phyloP scores from a whole-genome alignment of 2,888 invertebrate species.

The Apomyelois bistriatella region DNA sequence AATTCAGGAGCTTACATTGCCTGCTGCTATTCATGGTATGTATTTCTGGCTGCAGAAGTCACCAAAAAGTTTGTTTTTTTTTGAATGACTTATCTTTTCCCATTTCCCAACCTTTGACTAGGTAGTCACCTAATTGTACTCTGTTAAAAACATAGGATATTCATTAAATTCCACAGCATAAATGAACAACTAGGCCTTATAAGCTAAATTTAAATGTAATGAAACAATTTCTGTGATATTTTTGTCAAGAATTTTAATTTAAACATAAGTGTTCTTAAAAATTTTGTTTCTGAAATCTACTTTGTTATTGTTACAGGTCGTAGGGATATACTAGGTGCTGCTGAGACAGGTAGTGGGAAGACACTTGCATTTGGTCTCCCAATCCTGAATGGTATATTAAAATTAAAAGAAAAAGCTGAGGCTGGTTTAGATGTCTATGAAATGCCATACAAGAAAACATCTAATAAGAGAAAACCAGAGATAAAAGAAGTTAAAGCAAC shows the following conservation, averaged over 20 bases:
- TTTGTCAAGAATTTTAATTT: too few species aligned
- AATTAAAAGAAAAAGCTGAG: slow-evolving; percentile 77
- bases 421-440: slow-evolving; percentile 60
- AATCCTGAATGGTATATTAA: slow-evolving; percentile 91
- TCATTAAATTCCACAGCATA: too few species aligned
- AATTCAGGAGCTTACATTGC: slow-evolving; percentile 91
- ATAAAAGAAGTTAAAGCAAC: slow-evolving; percentile 20
- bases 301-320: slow-evolving; percentile 65
- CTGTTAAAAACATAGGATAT: too few species aligned
- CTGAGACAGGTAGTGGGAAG: slow-evolving; percentile 99
- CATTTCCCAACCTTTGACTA: too few species aligned
- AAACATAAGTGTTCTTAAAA: too few species aligned
- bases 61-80: too few species aligned
- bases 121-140: too few species aligned
- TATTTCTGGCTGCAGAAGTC: not conserved
- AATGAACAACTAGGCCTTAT: too few species aligned
- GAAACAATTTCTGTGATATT: too few species aligned
- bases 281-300: not conserved
- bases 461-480: slow-evolving; percentile 41
- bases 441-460: slow-evolving; percentile 57
- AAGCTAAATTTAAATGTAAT: too few species aligned
- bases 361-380: slow-evolving; percentile 98
- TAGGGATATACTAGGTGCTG: slow-evolving; percentile 97
- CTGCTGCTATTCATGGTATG: slow-evolving; percentile 90
- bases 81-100: too few species aligned